Base-by-base conservation (phyloP, 2,888 invertebrate genomes). In the Eupsilia transversa region DNA sequence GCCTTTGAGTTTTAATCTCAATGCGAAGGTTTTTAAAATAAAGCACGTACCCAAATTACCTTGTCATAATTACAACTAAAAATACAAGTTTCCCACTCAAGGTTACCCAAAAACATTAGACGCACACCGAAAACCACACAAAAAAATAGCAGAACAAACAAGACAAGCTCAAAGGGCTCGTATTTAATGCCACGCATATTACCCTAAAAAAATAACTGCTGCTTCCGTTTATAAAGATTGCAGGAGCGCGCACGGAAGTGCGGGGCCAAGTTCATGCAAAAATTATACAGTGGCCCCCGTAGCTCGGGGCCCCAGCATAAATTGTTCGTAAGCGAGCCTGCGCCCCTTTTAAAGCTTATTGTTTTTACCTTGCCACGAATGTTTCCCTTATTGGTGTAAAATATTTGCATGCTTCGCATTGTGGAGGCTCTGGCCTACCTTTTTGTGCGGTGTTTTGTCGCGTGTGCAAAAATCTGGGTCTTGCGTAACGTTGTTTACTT, bases 341-440 rank as follows among this genome's bases (percentile, higher is more conserved):
- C 75, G 72, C 75, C 78, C 85, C 84, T 86, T 86, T 84, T 79
- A 87, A 87, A 83, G 80, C 88, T 84, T 89, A 90, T 92, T 92
- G 89, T 91, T 90, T 90, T 89, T 88, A 90, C 90, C 88, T 90
- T 86, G 81, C 87, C 86, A 80, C 87, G 81, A 89, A 89, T 88
- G 88, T 91, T 90, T 88, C 89, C 90, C 90, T 89, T 90, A 90
- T 90, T 90, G 91, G 87, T 87, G 90, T 92, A 90, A 92, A 91
- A 91, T 90, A 89, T 91, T 89, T 86, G 86, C 86, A 74, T 84
- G 80, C 70, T 74, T 69, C 83, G 78, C 86, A 77, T 81, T 87
- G 77, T 81, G 79, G 56, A 33, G 38, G 46, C 30, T 30, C 43
- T 79, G n/a, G 60, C 56, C 49, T 77, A 79, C 79, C 78, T 82